Percentiles rank a stretch among this genome's conserved stretches.
Conservation (phyloP, 1,140 invertebrate genomes). For the Centruroides sculpturatus region DNA sequence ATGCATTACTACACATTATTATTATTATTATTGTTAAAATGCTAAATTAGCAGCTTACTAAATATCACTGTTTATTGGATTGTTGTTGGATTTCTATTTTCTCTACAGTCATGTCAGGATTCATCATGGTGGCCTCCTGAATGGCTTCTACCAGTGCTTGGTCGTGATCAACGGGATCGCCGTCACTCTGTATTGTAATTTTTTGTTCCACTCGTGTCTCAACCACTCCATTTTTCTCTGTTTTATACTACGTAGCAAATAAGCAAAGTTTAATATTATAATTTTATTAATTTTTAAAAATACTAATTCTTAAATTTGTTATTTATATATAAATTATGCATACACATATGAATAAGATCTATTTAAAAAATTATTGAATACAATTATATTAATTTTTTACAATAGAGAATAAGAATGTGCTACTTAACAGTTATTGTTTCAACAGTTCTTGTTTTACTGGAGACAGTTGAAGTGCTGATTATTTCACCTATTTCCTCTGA, state of each 20-base stretch:
- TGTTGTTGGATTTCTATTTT: slow-evolving; percentile 88
- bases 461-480: slow-evolving; percentile 54
- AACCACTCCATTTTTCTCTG: slow-evolving; percentile 84
- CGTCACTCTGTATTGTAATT: slow-evolving; percentile 90
- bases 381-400: background rate
- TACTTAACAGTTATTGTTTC: slow-evolving; percentile 82
- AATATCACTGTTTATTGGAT: background rate
- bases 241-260: slow-evolving; percentile 62
- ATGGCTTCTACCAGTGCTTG: slow-evolving; percentile 83
- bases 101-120: slow-evolving; percentile 89
- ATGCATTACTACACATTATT: too few species aligned
- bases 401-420: background rate
- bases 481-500: slow-evolving; percentile 6
- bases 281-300: too few species aligned
- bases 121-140: slow-evolving; percentile 78
- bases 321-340: too few species aligned
- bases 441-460: slow-evolving; percentile 86
- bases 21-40: too few species aligned
- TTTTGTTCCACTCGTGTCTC: slow-evolving; percentile 93
- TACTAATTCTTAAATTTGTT: too few species aligned
- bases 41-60: too few species aligned
- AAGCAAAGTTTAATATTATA: too few species aligned
- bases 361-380: too few species aligned
- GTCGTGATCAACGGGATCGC: slow-evolving; percentile 92
- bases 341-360: too few species aligned